phyloP scores from a whole-genome alignment of 2,113 vertebrate genomes.

The Turdus rufiventris region DNA sequence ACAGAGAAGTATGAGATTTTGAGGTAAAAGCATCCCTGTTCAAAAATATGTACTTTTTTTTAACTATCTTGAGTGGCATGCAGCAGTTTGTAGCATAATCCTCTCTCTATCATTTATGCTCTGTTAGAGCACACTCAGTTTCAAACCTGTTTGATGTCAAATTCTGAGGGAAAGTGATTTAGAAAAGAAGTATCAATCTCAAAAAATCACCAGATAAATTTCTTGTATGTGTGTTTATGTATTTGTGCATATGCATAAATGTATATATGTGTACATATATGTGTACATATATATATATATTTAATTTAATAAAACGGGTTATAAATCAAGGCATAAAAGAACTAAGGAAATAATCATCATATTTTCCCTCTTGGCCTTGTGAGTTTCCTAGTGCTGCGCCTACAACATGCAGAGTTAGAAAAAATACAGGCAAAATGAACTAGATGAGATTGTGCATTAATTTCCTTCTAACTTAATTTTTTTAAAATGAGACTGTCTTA shows the following conservation, averaged over 20 bases:
- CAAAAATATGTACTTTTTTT: background rate
- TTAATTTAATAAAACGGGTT: background rate
- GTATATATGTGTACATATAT: too few species aligned
- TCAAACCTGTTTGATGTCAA: background rate
- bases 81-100: background rate
- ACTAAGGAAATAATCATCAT: background rate
- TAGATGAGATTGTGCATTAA: background rate
- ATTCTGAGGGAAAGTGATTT: background rate
- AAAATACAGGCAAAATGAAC: background rate
- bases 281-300: too few species aligned
- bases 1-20: background rate
- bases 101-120: background rate
- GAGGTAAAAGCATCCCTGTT: background rate
- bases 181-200: background rate
- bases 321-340: background rate
- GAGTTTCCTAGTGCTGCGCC: background rate
- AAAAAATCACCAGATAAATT: background rate
- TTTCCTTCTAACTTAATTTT: background rate
- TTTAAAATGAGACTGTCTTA: background rate
- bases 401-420: background rate
- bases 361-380: background rate
- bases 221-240: rapidly evolving
- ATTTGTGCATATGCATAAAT: background rate
- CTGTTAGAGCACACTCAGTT: background rate
- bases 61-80: background rate